A percentile compares a stretch with the other conserved stretches of the same genome.
These are phyloP conservation scores for Tromatobia lineatoria DNA, from an alignment of 2,888 invertebrate species.

Conservation along the genomic window DNA sequence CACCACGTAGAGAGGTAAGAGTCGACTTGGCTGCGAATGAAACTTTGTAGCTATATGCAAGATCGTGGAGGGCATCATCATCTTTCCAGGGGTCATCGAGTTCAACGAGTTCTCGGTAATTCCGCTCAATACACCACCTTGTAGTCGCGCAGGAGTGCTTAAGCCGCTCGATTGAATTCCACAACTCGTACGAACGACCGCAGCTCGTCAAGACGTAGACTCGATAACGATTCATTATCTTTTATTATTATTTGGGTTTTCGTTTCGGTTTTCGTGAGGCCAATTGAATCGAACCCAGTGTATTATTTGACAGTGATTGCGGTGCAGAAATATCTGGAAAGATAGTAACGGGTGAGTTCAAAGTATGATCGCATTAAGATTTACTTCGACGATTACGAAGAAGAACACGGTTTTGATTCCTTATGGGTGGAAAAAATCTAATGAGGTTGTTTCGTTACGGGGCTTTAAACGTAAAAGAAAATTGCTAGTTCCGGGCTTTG, in stretches of 20 bases:
- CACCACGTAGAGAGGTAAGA: constrained; percentile 37
- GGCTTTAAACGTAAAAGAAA: no score
- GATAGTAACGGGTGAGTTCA: neutral
- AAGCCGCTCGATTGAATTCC: constrained; percentile 41
- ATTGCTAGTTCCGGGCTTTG: no score
- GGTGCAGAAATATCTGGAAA: neutral
- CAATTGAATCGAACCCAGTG: neutral
- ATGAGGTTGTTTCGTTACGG: no score
- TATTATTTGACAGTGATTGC: neutral
- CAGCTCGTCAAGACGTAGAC: neutral
- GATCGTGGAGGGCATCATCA: constrained; percentile 39
- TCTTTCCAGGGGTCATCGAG: constrained; percentile 43
- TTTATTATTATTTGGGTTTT: neutral
- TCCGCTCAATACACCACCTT: constrained; percentile 38
- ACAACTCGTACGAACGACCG: constrained; percentile 8
- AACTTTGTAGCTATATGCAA: constrained; percentile 39
- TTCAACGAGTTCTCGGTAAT: constrained; percentile 59
- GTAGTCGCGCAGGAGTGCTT: neutral
- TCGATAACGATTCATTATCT: constrained; percentile 16
- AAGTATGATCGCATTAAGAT: neutral
- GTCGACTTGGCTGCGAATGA: neutral
- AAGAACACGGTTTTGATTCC: no score
- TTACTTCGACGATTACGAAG: no score
- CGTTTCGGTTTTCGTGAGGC: neutral
- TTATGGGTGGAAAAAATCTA: no score